Evolutionary conservation across 2,888 invertebrate genomes (phyloP).

Genomic region (Drosophila recens): DNA sequence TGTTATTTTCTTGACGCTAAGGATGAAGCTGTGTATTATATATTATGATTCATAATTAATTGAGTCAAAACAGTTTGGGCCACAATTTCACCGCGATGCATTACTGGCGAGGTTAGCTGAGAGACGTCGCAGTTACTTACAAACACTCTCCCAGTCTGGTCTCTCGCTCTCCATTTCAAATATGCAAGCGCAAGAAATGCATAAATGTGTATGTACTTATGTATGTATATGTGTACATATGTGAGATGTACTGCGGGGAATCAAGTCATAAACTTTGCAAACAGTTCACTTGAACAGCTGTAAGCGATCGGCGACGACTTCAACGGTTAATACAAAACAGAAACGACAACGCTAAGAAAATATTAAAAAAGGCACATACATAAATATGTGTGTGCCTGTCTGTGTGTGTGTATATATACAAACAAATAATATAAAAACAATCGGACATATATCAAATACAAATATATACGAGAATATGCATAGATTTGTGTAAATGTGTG

Average conservation of each 20-base stretch:
- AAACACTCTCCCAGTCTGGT: slow-evolving; percentile 22
- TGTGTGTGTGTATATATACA: not conserved
- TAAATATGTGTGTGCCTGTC: slow-evolving; percentile 13
- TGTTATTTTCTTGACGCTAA: not conserved
- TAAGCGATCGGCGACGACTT: slow-evolving; percentile 73
- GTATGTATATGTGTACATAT: slow-evolving; percentile 27
- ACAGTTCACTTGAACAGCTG: slow-evolving; percentile 77
- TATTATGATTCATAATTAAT: not conserved
- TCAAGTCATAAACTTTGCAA: slow-evolving; percentile 68
- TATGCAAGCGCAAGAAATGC: slow-evolving; percentile 32
- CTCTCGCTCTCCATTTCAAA: slow-evolving; percentile 41
- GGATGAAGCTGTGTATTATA: not conserved
- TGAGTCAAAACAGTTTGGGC: slow-evolving; percentile 10
- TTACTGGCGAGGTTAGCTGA: slow-evolving; percentile 42
- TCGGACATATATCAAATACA: slow-evolving; percentile 11
- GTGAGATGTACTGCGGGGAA: slow-evolving; percentile 47
- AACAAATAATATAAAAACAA: slow-evolving; percentile 8
- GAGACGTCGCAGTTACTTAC: slow-evolving; percentile 42
- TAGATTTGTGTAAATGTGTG: slow-evolving; percentile 14
- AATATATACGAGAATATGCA: slow-evolving; percentile 8
- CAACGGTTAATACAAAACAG: slow-evolving; percentile 60
- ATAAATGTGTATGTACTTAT: slow-evolving; percentile 22
- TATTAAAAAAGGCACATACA: slow-evolving; percentile 33
- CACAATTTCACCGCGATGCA: slow-evolving; percentile 32
- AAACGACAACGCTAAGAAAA: slow-evolving; percentile 49